These are phyloP conservation scores for Muraenolepis orangiensis DNA, from an alignment of 2,797 vertebrate species.

Conservation along the genomic window DNA sequence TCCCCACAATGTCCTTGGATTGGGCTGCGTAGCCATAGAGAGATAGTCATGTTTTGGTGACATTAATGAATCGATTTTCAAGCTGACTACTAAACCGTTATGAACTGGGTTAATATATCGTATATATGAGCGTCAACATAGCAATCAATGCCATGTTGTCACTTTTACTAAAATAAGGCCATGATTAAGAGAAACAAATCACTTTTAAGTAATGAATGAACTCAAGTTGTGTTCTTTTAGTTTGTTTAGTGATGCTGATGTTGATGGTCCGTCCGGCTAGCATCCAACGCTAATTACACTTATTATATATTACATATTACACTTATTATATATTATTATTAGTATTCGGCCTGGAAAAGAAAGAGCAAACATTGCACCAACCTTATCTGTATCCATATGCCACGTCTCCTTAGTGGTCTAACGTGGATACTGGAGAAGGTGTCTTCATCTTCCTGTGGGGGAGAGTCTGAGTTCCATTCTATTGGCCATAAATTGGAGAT, in stretches of 20 bases:
- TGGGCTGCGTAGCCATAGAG: constrained; percentile 38
- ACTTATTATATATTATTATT: no score
- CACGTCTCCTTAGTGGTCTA: neutral
- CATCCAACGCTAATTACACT: no score
- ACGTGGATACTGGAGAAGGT: constrained; percentile 11
- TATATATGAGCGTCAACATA: no score
- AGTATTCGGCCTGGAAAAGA: constrained; percentile 30
- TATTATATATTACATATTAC: no score
- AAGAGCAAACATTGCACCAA: neutral
- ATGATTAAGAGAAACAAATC: no score
- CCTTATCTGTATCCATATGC: neutral
- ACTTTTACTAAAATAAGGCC: no score
- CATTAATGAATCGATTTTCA: constrained; percentile 56
- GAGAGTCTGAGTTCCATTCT: constrained; percentile 33
- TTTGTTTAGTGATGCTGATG: no score
- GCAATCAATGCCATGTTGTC: no score
- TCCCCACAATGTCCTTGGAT: constrained; percentile 43
- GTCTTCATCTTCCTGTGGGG: constrained; percentile 24
- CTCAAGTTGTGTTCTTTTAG: no score
- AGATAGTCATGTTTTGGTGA: constrained; percentile 51
- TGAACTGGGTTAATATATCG: no score
- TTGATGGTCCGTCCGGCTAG: no score
- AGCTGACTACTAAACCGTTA: constrained; percentile 41
- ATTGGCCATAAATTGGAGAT: constrained; percentile 45
- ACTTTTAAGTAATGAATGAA: no score